These are phyloP conservation scores for Callipepla squamata DNA, from an alignment of 2,113 vertebrate genomes.

Conservation along the genomic window DNA sequence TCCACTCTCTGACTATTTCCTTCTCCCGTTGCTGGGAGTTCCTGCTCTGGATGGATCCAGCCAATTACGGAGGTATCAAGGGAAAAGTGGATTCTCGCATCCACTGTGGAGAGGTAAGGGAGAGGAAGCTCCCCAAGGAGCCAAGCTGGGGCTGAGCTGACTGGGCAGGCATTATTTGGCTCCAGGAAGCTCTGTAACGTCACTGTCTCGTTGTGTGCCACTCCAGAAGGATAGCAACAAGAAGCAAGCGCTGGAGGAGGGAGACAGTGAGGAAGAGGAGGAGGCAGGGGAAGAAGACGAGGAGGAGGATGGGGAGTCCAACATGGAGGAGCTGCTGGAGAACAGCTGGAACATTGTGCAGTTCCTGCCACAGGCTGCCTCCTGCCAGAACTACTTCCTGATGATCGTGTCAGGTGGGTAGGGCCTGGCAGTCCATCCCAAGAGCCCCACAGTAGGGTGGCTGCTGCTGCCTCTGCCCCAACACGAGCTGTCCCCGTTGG, in stretches of 20 bases:
- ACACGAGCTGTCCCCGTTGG: background rate
- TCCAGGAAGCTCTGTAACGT: background rate
- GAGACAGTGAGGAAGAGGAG: conserved; percentile 80
- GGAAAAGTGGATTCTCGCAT: conserved; percentile 84
- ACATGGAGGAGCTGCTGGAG: conserved; percentile 91
- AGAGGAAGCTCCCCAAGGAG: background rate
- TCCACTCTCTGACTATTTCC: conserved; percentile 95
- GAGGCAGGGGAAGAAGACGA: conserved; percentile 57
- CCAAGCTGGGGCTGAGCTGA: background rate
- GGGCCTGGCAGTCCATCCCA: no score
- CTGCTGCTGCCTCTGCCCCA: rapidly evolving
- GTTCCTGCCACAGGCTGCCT: conserved; percentile 91
- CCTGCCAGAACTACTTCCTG: conserved; percentile 97
- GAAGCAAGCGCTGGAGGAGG: conserved; percentile 21
- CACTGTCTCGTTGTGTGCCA: background rate
- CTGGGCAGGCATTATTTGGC: background rate
- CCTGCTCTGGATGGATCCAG: conserved; percentile 96
- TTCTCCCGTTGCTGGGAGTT: conserved; percentile 98
- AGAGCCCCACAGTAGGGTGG: rapidly evolving
- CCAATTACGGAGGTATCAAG: conserved; percentile 94
- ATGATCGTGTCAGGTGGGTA: conserved; percentile 92
- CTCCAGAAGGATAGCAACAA: conserved; percentile 20
- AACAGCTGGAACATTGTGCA: conserved; percentile 96
- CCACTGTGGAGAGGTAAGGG: conserved; percentile 85
- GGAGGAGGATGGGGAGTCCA: conserved; percentile 58